Conservation (phyloP, 2,797 vertebrate genomes). For the Eospalax fontanierii region DNA sequence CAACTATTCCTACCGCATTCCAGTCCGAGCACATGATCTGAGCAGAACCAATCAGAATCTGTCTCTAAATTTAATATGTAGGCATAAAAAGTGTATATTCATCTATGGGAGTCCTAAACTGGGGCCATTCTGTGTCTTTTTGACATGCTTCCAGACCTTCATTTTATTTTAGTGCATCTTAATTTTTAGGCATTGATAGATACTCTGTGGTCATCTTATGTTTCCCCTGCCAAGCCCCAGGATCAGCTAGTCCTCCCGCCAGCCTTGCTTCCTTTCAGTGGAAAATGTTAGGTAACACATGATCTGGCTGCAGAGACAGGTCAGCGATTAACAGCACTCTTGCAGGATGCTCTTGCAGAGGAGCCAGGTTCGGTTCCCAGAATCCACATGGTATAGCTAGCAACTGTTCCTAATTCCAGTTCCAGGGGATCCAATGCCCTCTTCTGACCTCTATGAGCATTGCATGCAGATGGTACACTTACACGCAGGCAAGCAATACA, state of each 20-base stretch:
- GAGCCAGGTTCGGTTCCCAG: too few species aligned
- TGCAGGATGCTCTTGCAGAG: too few species aligned
- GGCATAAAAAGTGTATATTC: neutral
- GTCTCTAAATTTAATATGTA: neutral
- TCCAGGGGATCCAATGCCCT: too few species aligned
- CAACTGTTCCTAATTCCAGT: too few species aligned
- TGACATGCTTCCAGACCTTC: neutral
- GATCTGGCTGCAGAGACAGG: neutral
- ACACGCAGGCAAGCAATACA: too few species aligned
- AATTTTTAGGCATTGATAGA: neutral
- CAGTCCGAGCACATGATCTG: neutral
- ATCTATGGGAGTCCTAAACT: neutral
- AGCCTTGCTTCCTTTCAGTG: neutral
- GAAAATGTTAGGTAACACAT: neutral
- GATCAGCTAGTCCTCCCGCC: neutral
- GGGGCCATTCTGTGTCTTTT: neutral
- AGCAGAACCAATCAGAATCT: neutral
- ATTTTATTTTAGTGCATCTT: neutral
- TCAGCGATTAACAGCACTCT: too few species aligned
- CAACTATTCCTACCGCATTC: neutral
- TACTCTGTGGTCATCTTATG: neutral
- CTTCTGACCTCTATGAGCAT: too few species aligned
- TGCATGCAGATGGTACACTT: too few species aligned
- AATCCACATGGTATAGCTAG: too few species aligned
- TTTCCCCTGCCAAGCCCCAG: neutral